Base-by-base conservation (phyloP, 2,113 vertebrate species). In the Sceloporus undulatus region DNA sequence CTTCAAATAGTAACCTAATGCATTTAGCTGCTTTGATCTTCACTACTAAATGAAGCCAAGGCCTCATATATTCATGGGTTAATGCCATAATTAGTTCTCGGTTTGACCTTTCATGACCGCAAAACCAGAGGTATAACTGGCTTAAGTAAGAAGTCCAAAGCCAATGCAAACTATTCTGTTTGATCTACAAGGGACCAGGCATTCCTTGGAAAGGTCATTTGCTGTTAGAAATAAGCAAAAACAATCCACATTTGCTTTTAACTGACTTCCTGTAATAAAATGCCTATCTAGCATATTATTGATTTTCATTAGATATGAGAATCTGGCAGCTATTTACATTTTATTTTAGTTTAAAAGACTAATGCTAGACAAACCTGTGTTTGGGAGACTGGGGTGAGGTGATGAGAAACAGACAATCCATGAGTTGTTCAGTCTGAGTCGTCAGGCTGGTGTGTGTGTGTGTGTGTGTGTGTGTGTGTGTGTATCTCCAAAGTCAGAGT, bases 1-100 rank as follows among this genome's bases (percentile, higher is more conserved):
- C 59, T 68, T 78, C 29, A 52, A 70, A 79, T 68, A 27, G 29
- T 54, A 40, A 54, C 59, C 25, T 65, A 77, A 65, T 85, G 40
- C 65, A 85, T 77, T 76, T 85, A 77, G 59, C 18, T n/a, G 25
- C 84, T 85, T 85, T 85, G 54, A 85, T 65, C 56, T 85, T 82
- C 62, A 82, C 9, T 42, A 65, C 48, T 85, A 77, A 48, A 40
- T 85, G 38, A 38, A 21, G 18, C 54, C 54, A 85, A 85, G 59
- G 25, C 38, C 27, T 78, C 27, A 66, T 85, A 48, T 85, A 85
- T 78, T 85, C 38, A 77, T 52, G 74, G 18, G 16, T 68, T 78
- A n/a, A 65, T 78, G 59, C 74, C 29, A 78, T 86, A 66, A n/a
- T 23, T 86, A 65, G 56, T 85, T 85, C 73, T 65, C 38, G n/a